These are phyloP conservation scores for Smutsia gigantea DNA, from an alignment of 2,797 vertebrate species.

Conservation along the genomic window DNA sequence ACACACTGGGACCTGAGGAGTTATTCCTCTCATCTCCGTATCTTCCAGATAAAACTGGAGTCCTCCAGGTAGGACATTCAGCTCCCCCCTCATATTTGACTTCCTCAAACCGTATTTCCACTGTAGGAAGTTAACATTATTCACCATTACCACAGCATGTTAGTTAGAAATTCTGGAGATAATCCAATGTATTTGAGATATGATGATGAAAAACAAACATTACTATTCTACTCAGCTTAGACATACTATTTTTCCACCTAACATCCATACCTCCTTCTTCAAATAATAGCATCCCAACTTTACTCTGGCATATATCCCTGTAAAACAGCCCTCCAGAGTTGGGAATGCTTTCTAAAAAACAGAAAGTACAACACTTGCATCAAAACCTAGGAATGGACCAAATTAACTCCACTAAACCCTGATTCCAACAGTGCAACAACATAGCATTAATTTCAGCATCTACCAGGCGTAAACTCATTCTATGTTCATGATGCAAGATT, in stretches of 20 bases:
- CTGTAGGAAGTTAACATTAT: neutral
- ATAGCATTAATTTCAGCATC: neutral
- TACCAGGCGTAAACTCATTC: neutral
- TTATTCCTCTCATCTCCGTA: neutral
- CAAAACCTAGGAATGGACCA: neutral
- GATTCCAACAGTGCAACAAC: neutral
- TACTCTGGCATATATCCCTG: neutral
- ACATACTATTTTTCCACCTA: neutral
- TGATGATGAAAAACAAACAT: neutral
- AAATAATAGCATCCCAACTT: neutral
- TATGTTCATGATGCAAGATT: neutral
- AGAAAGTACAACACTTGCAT: conserved; percentile 34
- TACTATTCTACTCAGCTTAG: neutral
- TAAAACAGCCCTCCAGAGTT: conserved; percentile 13
- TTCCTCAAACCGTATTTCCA: neutral
- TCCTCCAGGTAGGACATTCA: neutral
- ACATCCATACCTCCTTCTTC: neutral
- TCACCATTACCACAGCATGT: neutral
- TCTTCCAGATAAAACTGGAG: neutral
- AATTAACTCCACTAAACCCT: neutral
- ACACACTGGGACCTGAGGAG: neutral
- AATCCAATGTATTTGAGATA: neutral
- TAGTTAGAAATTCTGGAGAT: conserved; percentile 18
- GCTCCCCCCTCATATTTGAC: neutral
- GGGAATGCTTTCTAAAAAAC: neutral